phyloP scores from a whole-genome alignment of 2,113 vertebrate genomes.

The Tenrec ecaudatus region DNA sequence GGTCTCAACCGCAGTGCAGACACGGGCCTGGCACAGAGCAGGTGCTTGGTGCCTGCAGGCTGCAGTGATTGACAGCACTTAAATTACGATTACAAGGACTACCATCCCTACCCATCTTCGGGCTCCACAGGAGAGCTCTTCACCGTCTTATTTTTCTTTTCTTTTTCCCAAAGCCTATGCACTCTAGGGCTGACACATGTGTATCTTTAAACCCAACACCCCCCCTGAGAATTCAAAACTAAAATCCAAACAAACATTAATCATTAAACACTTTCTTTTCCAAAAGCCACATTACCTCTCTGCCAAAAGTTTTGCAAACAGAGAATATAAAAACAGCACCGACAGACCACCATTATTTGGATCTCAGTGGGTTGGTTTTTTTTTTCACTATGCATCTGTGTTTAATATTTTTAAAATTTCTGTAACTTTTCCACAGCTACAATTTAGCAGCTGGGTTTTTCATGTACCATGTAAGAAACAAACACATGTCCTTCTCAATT shows the following conservation, averaged over 20 bases:
- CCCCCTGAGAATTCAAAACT: neutral
- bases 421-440: neutral
- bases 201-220: neutral
- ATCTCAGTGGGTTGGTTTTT: neutral
- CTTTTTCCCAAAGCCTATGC: neutral
- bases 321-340: neutral
- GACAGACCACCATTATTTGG: neutral
- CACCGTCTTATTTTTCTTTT: neutral
- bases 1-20: neutral
- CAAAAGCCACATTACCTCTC: neutral
- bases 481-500: conserved; percentile 13
- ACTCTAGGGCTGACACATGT: neutral
- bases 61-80: neutral
- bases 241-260: neutral
- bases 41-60: neutral
- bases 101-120: neutral
- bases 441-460: conserved; percentile 55
- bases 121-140: neutral
- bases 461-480: neutral
- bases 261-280: neutral
- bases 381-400: neutral
- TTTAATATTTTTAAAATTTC: conserved; percentile 8
- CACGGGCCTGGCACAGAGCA: neutral
- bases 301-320: neutral
- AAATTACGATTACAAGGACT: neutral